Evolutionary conservation across 2,888 invertebrate species (phyloP).

Genomic region (Chloroclystis v-ata): DNA sequence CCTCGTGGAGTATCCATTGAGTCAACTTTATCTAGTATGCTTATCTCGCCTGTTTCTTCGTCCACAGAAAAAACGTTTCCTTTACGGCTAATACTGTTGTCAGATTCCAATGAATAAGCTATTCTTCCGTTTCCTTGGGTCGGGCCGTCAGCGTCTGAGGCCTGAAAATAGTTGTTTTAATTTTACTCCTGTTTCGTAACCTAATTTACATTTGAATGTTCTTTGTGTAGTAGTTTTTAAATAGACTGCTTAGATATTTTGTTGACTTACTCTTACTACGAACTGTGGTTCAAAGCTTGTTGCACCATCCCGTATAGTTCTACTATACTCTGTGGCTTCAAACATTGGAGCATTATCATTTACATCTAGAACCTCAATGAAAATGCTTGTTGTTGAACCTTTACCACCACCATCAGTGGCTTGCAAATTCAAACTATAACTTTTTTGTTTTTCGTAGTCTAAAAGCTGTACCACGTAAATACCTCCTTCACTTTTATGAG

Average conservation of each 20-base stretch:
- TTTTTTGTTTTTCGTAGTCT: constrained; percentile 89
- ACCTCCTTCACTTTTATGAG: constrained; percentile 82
- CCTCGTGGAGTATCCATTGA: constrained; percentile 87
- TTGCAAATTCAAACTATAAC: constrained; percentile 87
- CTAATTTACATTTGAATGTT: no score
- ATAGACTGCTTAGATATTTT: no score
- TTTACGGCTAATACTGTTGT: constrained; percentile 81
- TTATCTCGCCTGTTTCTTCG: constrained; percentile 83
- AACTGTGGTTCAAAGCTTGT: constrained; percentile 88
- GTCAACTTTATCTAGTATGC: constrained; percentile 79
- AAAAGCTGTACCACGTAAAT: constrained; percentile 81
- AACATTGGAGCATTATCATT: constrained; percentile 88
- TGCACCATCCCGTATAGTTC: constrained; percentile 87
- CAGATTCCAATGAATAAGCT: constrained; percentile 81
- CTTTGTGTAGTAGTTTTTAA: no score
- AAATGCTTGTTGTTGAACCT: constrained; percentile 83
- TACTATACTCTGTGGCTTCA: constrained; percentile 82
- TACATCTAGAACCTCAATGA: constrained; percentile 84
- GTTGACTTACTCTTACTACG: constrained; percentile 79
- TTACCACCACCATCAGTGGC: constrained; percentile 89
- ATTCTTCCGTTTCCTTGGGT: constrained; percentile 83
- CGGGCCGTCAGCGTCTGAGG: constrained; percentile 86
- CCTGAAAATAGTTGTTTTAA: constrained; percentile 59
- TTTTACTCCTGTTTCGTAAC: no score
- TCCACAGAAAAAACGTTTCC: constrained; percentile 82